Evolutionary conservation across 2,113 vertebrate species (phyloP).

Genomic region (Rhynchopsitta pachyrhyncha): DNA sequence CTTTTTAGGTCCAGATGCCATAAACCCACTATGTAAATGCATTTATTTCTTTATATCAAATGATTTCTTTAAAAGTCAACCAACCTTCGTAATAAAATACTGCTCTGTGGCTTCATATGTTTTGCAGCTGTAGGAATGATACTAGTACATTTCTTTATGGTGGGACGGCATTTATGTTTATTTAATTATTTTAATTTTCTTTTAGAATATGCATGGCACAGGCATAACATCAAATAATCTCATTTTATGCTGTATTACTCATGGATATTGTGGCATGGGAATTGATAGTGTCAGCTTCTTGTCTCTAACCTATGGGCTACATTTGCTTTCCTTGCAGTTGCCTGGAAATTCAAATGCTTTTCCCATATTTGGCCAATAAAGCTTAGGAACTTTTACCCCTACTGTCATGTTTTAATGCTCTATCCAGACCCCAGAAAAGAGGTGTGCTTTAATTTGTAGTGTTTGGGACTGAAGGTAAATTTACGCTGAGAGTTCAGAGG

Average conservation of each 20-base stretch:
- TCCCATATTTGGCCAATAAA: background rate
- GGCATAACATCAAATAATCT: background rate
- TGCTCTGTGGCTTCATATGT: conserved; percentile 22
- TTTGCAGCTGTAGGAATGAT: conserved; percentile 19
- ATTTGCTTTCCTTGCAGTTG: conserved; percentile 11
- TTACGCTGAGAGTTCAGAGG: background rate
- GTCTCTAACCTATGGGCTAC: background rate
- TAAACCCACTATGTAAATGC: background rate
- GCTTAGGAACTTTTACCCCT: background rate
- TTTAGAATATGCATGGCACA: background rate
- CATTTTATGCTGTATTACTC: conserved; percentile 31
- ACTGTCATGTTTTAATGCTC: background rate
- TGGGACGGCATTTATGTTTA: background rate
- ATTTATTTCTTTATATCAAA: background rate
- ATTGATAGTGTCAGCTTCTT: conserved; percentile 5
- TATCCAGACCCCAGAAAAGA: background rate
- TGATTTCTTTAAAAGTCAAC: conserved; percentile 35
- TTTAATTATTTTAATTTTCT: background rate
- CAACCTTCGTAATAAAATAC: background rate
- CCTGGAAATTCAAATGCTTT: conserved; percentile 16
- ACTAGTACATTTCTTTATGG: background rate
- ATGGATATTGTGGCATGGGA: background rate
- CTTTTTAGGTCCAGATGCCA: background rate
- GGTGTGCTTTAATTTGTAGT: background rate
- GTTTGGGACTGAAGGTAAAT: conserved; percentile 3